These are phyloP conservation scores for Decapterus maruadsi DNA, from an alignment of 2,797 vertebrate species.

Conservation along the genomic window DNA sequence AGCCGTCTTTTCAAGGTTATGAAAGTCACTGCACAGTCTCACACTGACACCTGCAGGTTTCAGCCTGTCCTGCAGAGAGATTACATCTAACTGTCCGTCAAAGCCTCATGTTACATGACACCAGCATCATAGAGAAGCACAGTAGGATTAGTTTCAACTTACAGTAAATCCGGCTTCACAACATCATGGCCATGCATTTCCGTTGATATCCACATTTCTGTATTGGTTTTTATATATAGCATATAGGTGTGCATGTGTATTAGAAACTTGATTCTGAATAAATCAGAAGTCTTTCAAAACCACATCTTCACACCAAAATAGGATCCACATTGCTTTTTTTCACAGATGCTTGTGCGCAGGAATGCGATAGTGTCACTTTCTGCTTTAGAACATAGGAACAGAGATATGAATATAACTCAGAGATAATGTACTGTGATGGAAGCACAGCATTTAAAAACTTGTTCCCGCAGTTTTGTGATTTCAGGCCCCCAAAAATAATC, in stretches of 20 bases:
- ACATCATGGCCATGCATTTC: neutral
- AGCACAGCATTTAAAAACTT: constrained; percentile 25
- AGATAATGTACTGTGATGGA: neutral
- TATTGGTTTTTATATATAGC: too few species aligned
- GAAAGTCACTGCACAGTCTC: constrained; percentile 53
- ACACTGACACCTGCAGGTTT: constrained; percentile 81
- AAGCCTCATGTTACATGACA: constrained; percentile 7
- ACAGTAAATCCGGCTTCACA: neutral
- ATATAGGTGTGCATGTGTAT: neutral
- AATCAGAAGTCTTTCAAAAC: constrained; percentile 12
- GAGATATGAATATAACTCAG: neutral
- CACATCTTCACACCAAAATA: constrained; percentile 1
- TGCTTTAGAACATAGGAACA: neutral
- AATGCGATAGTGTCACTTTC: neutral
- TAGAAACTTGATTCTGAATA: constrained; percentile 1
- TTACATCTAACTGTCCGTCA: constrained; percentile 9
- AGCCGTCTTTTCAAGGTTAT: constrained; percentile 63
- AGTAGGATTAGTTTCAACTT: constrained; percentile 5
- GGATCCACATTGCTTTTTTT: neutral
- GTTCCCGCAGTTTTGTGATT: constrained; percentile 13
- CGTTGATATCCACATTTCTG: neutral
- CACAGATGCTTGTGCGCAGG: neutral
- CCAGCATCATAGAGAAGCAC: constrained; percentile 1
- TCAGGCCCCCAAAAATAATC: constrained; percentile 25
- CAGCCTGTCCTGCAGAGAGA: constrained; percentile 47